Base-by-base conservation (phyloP, 2,113 vertebrate genomes). In the Coturnix japonica region DNA sequence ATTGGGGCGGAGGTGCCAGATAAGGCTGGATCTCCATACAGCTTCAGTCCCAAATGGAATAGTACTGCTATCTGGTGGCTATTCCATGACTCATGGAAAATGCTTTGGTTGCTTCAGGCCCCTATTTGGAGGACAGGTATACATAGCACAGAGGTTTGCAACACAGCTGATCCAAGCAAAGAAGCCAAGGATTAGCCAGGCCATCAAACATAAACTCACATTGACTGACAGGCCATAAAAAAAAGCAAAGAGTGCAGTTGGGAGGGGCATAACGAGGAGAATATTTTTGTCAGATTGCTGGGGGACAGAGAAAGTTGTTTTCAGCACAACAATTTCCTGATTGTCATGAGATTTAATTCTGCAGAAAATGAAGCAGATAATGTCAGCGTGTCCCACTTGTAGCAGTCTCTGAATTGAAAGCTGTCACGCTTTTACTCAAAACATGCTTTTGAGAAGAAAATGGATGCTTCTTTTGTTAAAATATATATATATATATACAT, bases 41-140 rank as follows among this genome's bases (percentile, higher is more conserved):
- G 59, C 41, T 64, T 53, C 33, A 26, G 30, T 28, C 28, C 92
- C 60, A 83, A 22, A 91, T 89, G 94, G 94, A 91, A 94, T 93
- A 95, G 95, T 72, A 95, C 86, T 95, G 89, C 94, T 96, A 94
- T 96, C 95, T 96, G 96, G 31, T 93, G 92, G 92, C 87, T 91
- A 72, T 73, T 94, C 79, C 60, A 85, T 96, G 95, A 96, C 92
- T 96, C 94, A 95, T 94, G 92, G 94, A 95, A 92, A 95, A 92
- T 93, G 60, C 87, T 59, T 92, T n/a, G 64, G 75, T 93, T 80
- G 75, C 77, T 84, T 89, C 71, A 76, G 61, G 39, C 39, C 84
- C 76, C 96, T 92, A 35, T 93, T 91, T 92, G 81, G 78, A 91
- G 84, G 56, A 59, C 89, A 92, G 89, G 91, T 85, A 87, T 44